Evolutionary conservation across 2,797 vertebrate genomes (phyloP), one percentile per base, ranked within the genome.

Genomic region (Myotis findleyi): DNA sequence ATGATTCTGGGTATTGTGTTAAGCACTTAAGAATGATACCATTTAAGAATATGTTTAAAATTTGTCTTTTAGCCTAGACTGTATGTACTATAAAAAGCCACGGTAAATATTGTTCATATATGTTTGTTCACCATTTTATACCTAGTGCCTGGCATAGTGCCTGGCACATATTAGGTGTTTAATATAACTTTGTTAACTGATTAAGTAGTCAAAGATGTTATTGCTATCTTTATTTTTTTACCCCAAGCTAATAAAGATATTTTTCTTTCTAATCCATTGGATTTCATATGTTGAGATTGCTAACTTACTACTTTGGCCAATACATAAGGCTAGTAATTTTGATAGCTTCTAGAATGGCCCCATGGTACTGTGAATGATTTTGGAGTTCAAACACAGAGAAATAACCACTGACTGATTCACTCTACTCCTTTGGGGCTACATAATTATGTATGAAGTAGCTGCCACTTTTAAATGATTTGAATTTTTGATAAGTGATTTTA

Each of bases 401-500:
- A 76, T 71, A 92, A 77, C 9, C 13, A 20, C 9, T 44, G 11
- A 76, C 10, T 89, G 47, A 80, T 30, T 71, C 73, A 84, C 2
- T 82, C 1, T 6, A 41, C n/a, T 44, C 11, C 66, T 1, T 53
- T 77, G 23, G 11, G 57, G 21, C 8, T n/a, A 95, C 10, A 86
- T 47, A 89, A 41, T 82, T 75, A 53, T 64, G 30, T 69, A 21
- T 88, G 17, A 92, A 92, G 57, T 71, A 33, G 17, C 38, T 82
- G 7, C 4, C 81, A 91, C 9, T 59, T 82, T 95, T 51, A 91
- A 96, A 49, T 86, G 10, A 57, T 66, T 76, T 53, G 13, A 80
- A 83, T 87, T 91, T 80, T 57, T 7, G 41, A 76, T 59, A 80
- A 80, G 20, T 76, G 8, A 68, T 93, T 83, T 79, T 83, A 87